A percentile compares a stretch with the other conserved stretches of the same genome.
Conservation (phyloP, 2,113 vertebrate genomes). For the Neoarius graeffei region DNA sequence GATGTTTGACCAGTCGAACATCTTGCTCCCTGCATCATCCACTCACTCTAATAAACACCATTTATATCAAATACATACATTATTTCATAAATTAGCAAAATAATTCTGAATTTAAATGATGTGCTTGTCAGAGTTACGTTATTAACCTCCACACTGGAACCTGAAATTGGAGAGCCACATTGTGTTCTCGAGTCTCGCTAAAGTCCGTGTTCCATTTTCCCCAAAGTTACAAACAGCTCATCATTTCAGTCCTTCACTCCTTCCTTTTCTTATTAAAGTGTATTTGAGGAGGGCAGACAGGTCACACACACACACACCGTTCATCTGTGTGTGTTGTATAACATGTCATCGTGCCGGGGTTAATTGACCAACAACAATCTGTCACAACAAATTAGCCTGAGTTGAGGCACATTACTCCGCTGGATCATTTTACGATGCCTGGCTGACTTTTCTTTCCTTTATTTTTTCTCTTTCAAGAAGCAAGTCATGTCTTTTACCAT, state of each 20-base stretch:
- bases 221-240: neutral
- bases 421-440: constrained; percentile 53
- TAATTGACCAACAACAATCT: constrained; percentile 73
- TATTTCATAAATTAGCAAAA: neutral
- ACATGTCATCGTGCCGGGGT: constrained; percentile 69
- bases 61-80: neutral
- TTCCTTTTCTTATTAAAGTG: neutral
- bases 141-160: neutral
- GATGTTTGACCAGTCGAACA: too few species aligned
- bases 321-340: constrained; percentile 49
- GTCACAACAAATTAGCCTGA: constrained; percentile 67
- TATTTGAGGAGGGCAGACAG: constrained; percentile 14
- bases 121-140: neutral
- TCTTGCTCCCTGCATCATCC: neutral
- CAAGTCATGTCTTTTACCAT: neutral
- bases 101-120: neutral
- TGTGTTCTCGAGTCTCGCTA: neutral
- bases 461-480: constrained; percentile 10
- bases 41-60: neutral
- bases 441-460: constrained; percentile 16
- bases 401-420: constrained; percentile 58
- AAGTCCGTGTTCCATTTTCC: neutral
- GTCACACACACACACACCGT: neutral
- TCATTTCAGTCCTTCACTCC: neutral
- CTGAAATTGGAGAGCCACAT: neutral